These are phyloP conservation scores for Tinea pellionella DNA, from an alignment of 2,888 invertebrate species.

Conservation along the genomic window DNA sequence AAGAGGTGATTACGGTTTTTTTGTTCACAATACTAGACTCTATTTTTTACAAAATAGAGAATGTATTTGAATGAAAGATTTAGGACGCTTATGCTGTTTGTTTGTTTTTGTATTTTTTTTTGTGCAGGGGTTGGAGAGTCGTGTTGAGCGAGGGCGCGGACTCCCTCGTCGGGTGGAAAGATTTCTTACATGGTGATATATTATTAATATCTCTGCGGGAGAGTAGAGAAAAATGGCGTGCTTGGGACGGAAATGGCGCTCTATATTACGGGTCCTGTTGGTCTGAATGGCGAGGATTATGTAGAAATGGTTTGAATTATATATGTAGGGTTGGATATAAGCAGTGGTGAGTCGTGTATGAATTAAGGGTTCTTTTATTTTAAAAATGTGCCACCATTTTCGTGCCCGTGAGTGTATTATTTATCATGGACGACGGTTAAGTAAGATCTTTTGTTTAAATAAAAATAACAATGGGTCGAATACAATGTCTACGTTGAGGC, in stretches of 20 bases:
- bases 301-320: slow-evolving; percentile 13
- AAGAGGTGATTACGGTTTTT: slow-evolving; percentile 19
- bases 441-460: slow-evolving; percentile 2
- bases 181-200: slow-evolving; percentile 64
- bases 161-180: slow-evolving; percentile 49
- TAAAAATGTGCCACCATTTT: slow-evolving; percentile 15
- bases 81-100: background rate
- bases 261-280: slow-evolving; percentile 32
- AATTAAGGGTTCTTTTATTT: slow-evolving; percentile 15
- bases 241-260: slow-evolving; percentile 36
- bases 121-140: slow-evolving; percentile 45
- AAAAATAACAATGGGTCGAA: background rate
- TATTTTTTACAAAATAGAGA: slow-evolving; percentile 21
- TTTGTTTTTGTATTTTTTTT: slow-evolving; percentile 29
- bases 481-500: background rate
- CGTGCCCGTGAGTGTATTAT: background rate
- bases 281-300: slow-evolving; percentile 19
- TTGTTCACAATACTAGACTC: slow-evolving; percentile 24
- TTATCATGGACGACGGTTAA: slow-evolving; percentile 1
- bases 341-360: slow-evolving; percentile 13
- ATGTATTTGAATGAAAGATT: slow-evolving; percentile 22
- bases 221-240: slow-evolving; percentile 44
- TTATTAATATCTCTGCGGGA: slow-evolving; percentile 57
- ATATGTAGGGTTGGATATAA: background rate
- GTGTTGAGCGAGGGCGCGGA: slow-evolving; percentile 39